Base-by-base conservation (phyloP, 2,113 vertebrate genomes). In the Colius striatus region DNA sequence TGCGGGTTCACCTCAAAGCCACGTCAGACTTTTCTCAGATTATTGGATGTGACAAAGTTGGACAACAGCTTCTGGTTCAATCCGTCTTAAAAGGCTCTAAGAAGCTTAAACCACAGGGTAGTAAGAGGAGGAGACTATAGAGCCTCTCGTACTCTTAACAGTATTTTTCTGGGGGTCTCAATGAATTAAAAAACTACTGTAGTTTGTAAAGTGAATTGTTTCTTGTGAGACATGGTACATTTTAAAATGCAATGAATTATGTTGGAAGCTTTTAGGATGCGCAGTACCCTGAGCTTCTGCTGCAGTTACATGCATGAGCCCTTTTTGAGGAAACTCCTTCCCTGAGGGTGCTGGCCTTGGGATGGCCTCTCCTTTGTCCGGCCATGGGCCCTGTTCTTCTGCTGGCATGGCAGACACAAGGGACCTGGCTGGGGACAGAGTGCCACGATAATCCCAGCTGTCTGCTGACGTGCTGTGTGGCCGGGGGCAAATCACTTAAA, bases 41-140 rank as follows among this genome's bases (percentile, higher is more conserved):
- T 94, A 96, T 94, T 95, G 72, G 62, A 94, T 86, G 91, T 97
- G 96, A 97, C 96, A 96, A 96, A 96, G 94, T 97, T 96, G 94
- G 95, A 89, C 93, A 95, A 95, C 95, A 95, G 80, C 94, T 94
- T 93, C 83, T 94, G 76, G 71, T 95, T 95, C 92, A 94, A 68
- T 97, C 94, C 50, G 16, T 88, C 95, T 96, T 96, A 92, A 94
- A 97, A 95, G 89, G 89, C 74, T 91, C 51, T 95, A 95, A 95
- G 95, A 85, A 89, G 96, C 94, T 97, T 95, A 96, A 96, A 85
- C 87, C 68, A 80, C 22, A 7, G 92, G 91, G 84, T 75, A 94
- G 86, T 94, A 79, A 92, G 88, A 91, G 90, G 81, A 90, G 93
- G 88, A 81, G 84, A 78, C 92, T 95, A 5, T 41, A 55, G 84